phyloP scores from a whole-genome alignment of 2,113 vertebrate species.

The Gasterosteus nipponicus region DNA sequence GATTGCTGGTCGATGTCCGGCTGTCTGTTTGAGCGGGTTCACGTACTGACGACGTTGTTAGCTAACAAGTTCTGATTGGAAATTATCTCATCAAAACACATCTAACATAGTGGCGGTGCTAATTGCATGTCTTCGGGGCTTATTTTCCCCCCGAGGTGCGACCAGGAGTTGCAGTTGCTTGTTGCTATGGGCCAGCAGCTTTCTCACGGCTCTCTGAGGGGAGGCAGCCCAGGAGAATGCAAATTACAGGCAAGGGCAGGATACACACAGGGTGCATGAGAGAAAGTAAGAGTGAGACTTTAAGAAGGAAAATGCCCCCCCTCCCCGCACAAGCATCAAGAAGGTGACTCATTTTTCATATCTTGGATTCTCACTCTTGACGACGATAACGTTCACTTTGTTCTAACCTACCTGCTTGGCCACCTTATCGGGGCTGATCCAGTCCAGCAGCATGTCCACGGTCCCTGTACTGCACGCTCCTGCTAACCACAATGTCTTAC shows the following conservation, averaged over 20 bases:
- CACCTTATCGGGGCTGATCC: constrained; percentile 64
- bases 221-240: constrained; percentile 23
- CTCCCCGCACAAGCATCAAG: neutral
- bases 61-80: constrained; percentile 24
- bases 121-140: constrained; percentile 51
- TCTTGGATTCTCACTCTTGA: constrained; percentile 3
- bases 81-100: constrained; percentile 48
- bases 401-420: constrained; percentile 72
- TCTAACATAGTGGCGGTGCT: constrained; percentile 10
- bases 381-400: neutral
- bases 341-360: neutral
- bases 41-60: constrained; percentile 18
- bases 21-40: neutral
- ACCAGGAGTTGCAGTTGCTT: constrained; percentile 30
- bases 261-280: neutral
- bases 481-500: constrained; percentile 25
- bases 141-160: constrained; percentile 19
- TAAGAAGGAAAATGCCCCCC: neutral
- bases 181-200: constrained; percentile 40
- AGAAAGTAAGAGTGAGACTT: neutral
- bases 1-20: neutral
- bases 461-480: constrained; percentile 52
- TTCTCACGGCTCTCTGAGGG: constrained; percentile 2
- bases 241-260: constrained; percentile 3
- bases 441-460: constrained; percentile 55